Evolutionary conservation across 2,113 vertebrate genomes (phyloP).

Genomic region (Lasiurus borealis): DNA sequence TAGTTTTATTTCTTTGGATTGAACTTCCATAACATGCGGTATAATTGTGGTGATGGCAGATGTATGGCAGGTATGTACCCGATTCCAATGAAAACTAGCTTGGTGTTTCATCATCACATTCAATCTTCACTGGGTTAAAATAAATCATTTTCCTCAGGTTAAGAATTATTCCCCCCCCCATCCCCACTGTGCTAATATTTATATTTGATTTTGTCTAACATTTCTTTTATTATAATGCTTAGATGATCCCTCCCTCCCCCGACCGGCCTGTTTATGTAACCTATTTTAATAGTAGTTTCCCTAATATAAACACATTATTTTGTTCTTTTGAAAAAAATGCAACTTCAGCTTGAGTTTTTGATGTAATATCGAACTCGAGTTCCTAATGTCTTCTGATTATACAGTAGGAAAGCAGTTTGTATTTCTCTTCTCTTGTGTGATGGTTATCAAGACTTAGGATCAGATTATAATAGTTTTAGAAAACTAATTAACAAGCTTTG

Average conservation of each 20-base stretch:
- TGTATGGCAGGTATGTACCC: background rate
- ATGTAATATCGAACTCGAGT: background rate
- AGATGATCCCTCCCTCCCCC: background rate
- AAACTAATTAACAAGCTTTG: constrained; percentile 60
- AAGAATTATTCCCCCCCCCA: background rate
- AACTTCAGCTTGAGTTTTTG: background rate
- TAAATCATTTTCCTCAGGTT: background rate
- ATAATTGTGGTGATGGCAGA: background rate
- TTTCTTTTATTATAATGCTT: background rate
- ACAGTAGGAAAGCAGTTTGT: background rate
- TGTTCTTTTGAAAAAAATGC: background rate
- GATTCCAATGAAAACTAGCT: background rate
- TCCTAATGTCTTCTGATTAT: background rate
- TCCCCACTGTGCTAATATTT: background rate
- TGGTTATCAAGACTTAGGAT: constrained; percentile 40
- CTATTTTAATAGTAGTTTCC: constrained; percentile 1
- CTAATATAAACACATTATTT: background rate
- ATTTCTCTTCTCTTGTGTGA: background rate
- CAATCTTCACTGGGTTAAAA: background rate
- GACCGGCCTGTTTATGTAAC: background rate
- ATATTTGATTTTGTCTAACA: constrained; percentile 30
- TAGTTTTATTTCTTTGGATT: background rate
- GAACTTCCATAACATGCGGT: background rate
- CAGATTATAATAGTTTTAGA: constrained; percentile 43
- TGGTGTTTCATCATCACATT: fast-evolving